Evolutionary conservation across 1,140 invertebrate species (phyloP).

Genomic region (Condylostylus longicornis): DNA sequence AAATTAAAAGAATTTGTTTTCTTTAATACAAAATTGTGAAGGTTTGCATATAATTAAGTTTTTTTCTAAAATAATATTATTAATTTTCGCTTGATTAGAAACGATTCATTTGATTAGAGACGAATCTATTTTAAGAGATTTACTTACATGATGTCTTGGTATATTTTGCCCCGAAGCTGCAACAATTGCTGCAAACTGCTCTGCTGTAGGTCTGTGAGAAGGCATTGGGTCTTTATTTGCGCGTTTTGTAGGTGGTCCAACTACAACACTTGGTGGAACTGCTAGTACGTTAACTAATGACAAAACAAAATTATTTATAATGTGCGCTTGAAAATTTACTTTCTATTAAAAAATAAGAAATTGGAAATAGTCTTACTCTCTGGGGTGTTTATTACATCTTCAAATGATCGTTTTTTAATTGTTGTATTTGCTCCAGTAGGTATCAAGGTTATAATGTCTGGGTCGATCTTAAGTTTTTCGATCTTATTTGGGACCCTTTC

Average conservation of each 20-base stretch:
- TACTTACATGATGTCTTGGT: conserved; percentile 45
- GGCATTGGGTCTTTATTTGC: conserved; percentile 54
- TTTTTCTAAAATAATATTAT: background rate
- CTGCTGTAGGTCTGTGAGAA: conserved; percentile 45
- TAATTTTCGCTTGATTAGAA: background rate
- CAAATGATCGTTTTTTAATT: conserved; percentile 59
- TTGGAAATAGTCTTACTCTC: conserved; percentile 36
- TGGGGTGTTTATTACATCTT: conserved; percentile 41
- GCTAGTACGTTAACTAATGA: no score
- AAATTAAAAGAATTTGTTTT: no score
- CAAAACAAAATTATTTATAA: no score
- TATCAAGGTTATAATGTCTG: conserved; percentile 28
- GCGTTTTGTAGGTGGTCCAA: conserved; percentile 46
- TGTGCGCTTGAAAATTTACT: no score
- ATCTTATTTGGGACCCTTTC: conserved; percentile 65
- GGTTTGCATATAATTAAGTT: no score
- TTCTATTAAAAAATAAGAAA: no score
- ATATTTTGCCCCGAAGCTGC: conserved; percentile 44
- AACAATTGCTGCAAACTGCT: conserved; percentile 50
- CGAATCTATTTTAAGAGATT: no score
- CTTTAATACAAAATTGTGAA: no score
- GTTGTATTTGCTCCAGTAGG: conserved; percentile 34
- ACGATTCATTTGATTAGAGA: no score
- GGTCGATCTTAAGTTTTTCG: conserved; percentile 47
- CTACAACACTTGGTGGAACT: conserved; percentile 35